Base-by-base conservation (phyloP, 2,888 invertebrate species). In the Apodemia hepburni region DNA sequence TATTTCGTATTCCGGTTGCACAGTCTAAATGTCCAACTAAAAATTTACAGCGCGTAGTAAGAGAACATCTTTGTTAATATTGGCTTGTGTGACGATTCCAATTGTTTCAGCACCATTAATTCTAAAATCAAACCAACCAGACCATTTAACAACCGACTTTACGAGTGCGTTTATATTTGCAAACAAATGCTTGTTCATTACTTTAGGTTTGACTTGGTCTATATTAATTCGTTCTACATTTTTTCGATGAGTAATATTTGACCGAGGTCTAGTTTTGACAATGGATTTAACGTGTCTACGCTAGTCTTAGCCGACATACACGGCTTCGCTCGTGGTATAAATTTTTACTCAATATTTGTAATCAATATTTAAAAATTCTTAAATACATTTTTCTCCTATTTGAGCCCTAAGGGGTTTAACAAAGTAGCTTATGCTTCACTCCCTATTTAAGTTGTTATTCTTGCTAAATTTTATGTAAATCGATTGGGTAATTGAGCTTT, bases 41-140 rank as follows among this genome's bases (percentile, higher is more conserved):
- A 51, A 22, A 22, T 51, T 51, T 51, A 22, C 12, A 3, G 42
- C 12, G 66, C 64, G 60, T 62, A 65, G 68, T 70, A 73, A 75
- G 84, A 81, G 80, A 80, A 70, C 76, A 76, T 76, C 69, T 73
- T 72, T 82, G 78, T 82, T 84, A 78, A 80, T 82, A 78, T 81
- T 84, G 77, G 82, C 81, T 66, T 73, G 69, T 67, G 74, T 74
- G 79, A 80, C 81, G 73, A 71, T 38, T 79, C 68, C 70, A 73
- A 68, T 70, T 69, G 70, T 74, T 75, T 72, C 73, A 73, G 75
- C 75, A 74, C 76, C 78, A 75, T 83, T 80, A 81, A 82, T 79
- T 78, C 63, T 72, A 71, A 74, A 74, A 73, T 79, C 59, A 58
- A 66, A 63, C 59, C 63, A 27, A 54, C 51, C 12, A 54, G 51